Evolutionary conservation across 2,888 invertebrate species (phyloP).

Genomic region (Thymelicus acteon): DNA sequence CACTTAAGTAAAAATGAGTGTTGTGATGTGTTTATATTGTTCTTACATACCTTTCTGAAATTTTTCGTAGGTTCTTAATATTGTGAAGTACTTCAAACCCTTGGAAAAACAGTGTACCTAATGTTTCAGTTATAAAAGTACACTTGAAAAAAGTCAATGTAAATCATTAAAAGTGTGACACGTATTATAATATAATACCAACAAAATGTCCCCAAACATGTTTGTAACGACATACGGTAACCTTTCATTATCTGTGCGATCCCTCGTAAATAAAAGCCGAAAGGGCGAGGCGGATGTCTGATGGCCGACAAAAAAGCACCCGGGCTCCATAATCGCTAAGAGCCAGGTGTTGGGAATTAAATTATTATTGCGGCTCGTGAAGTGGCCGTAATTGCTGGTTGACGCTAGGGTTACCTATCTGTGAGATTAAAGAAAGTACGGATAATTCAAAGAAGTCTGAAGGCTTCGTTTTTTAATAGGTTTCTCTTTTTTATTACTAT

Average conservation of each 20-base stretch:
- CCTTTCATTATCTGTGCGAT: conserved; percentile 15
- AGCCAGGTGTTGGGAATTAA: conserved; percentile 59
- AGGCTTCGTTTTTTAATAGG: neutral
- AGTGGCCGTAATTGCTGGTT: conserved; percentile 50
- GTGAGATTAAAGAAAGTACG: neutral
- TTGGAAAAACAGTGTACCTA: too few relatives aligned
- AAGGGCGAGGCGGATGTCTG: conserved; percentile 52
- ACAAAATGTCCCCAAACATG: neutral
- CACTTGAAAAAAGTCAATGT: too few relatives aligned
- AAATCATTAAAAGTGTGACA: neutral
- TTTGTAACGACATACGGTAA: conserved; percentile 1
- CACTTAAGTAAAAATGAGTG: too few relatives aligned
- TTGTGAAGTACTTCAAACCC: too few relatives aligned
- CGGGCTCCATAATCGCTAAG: conserved; percentile 49
- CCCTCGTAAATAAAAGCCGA: conserved; percentile 45
- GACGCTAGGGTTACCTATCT: conserved; percentile 18
- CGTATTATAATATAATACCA: neutral
- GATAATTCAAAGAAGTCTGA: neutral
- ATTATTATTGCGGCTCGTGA: conserved; percentile 57
- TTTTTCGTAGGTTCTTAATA: too few relatives aligned
- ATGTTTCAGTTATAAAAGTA: too few relatives aligned
- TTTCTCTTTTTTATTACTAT: too few relatives aligned
- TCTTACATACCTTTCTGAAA: too few relatives aligned
- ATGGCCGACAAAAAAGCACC: conserved; percentile 54
- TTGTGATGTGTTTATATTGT: too few relatives aligned